Evolutionary conservation across 1,140 invertebrate genomes (phyloP), one percentile per base, ranked within the genome.

Genomic region (Brachystomella parvula): DNA sequence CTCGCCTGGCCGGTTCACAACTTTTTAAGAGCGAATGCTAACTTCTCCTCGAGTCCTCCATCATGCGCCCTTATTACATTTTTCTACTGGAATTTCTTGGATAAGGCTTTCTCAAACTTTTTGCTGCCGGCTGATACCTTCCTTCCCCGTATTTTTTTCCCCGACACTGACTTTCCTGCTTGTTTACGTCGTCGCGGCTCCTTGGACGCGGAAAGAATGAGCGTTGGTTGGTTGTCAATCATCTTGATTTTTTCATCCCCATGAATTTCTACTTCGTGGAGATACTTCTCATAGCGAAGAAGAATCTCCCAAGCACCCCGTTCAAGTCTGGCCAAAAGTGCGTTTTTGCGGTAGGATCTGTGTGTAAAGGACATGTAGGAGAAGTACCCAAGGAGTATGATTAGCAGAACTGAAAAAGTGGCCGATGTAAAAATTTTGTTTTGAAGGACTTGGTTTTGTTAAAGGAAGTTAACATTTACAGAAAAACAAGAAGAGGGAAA

Each of bases 1-100:
- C 76, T 67, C 28, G n/a, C n/a, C n/a, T n/a, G n/a, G n/a, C n/a
- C n/a, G n/a, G n/a, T n/a, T n/a, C n/a, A n/a, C n/a, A n/a, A n/a
- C n/a, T n/a, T n/a, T n/a, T n/a, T n/a, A n/a, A n/a, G n/a, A n/a
- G n/a, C n/a, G n/a, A n/a, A n/a, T n/a, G n/a, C n/a, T n/a, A 79
- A 21, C 0, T 80, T 78, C 28, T 73, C 73, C 35, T 76, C 76
- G 26, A 84, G 71, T n/a, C 82, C 49, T 15, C 49, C 49, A 9
- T 12, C 39, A 44, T n/a, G 12, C 82, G 53, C 80, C 81, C 49
- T 15, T 53, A 19, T 19, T 17, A 53, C 9, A 24, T 53, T 53
- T 15, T 15, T 9, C 21, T 44, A 44, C n/a, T 44, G 9, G 39
- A 44, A 44, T n/a, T 44, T 9, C 39, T 44, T 44, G 39, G 39